Conservation (phyloP, 2,113 vertebrate species). For the Zootoca vivipara region DNA sequence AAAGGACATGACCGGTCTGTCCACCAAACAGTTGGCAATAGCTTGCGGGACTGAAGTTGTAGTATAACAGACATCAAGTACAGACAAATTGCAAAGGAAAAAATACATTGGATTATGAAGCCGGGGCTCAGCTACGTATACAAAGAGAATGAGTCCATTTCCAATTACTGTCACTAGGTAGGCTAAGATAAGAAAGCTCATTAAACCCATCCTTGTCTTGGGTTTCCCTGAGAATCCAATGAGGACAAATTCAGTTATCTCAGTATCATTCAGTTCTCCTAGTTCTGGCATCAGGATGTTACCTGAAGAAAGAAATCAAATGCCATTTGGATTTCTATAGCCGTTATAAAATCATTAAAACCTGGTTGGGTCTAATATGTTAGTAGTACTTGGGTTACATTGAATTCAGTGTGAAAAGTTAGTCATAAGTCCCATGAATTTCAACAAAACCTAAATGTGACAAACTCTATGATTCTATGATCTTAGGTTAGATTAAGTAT, state of each 20-base stretch:
- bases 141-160: slow-evolving; percentile 44
- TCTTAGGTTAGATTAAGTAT: too few species aligned
- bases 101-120: slow-evolving; percentile 62
- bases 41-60: slow-evolving; percentile 46
- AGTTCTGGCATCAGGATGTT: neutral
- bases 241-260: slow-evolving; percentile 38
- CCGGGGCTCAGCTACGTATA: slow-evolving; percentile 39
- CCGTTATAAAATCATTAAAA: neutral
- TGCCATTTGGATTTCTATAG: neutral
- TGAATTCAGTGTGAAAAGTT: too few species aligned
- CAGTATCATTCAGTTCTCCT: neutral
- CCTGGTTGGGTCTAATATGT: too few species aligned
- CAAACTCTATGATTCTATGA: too few species aligned
- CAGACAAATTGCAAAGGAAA: slow-evolving; percentile 54
- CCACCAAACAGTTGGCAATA: slow-evolving; percentile 27
- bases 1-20: slow-evolving; percentile 22
- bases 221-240: slow-evolving; percentile 37
- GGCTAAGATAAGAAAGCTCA: slow-evolving; percentile 17
- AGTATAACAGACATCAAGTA: slow-evolving; percentile 55
- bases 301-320: neutral
- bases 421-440: too few species aligned
- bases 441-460: too few species aligned
- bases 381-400: too few species aligned
- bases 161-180: slow-evolving; percentile 52
- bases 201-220: slow-evolving; percentile 33